These are phyloP conservation scores for Labeo catla DNA, from an alignment of 2,113 vertebrate genomes.

Conservation along the genomic window DNA sequence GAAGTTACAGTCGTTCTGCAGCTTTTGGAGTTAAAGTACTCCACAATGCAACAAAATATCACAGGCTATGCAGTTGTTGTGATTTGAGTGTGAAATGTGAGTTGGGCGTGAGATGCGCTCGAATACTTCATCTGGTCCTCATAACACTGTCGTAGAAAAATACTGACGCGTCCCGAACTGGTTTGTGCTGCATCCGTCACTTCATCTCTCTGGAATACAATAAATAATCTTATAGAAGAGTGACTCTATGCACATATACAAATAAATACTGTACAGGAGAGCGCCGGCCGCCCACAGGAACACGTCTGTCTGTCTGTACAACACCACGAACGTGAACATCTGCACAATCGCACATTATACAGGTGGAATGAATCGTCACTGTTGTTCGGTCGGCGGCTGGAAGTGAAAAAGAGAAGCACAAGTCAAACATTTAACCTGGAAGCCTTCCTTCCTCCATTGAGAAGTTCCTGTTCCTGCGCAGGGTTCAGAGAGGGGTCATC, in stretches of 20 bases:
- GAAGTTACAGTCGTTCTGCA: not conserved
- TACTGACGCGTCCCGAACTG: not conserved
- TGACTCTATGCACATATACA: constrained; percentile 51
- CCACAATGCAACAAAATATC: not conserved
- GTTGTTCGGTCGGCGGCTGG: not conserved
- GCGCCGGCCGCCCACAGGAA: not conserved
- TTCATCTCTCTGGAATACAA: constrained; percentile 30
- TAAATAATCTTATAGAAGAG: constrained; percentile 47
- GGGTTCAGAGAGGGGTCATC: not conserved
- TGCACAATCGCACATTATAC: not conserved
- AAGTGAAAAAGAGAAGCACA: not conserved
- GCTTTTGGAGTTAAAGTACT: not conserved
- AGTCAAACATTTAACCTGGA: not conserved
- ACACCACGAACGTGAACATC: not conserved
- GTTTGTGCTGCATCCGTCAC: not conserved
- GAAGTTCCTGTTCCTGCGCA: not conserved
- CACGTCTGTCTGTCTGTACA: not conserved
- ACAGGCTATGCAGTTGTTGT: too few species aligned
- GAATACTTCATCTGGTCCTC: not conserved
- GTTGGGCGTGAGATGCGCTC: not conserved
- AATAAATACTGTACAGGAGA: constrained; percentile 58
- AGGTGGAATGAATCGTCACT: not conserved
- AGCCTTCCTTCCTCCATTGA: not conserved
- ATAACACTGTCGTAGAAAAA: constrained; percentile 31
- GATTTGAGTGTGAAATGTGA: not conserved